Percentiles rank a stretch among this genome's conserved stretches.
phyloP scores from a whole-genome alignment of 92 coral and sea anemone genomes.

The Epizoanthus fatuus region DNA sequence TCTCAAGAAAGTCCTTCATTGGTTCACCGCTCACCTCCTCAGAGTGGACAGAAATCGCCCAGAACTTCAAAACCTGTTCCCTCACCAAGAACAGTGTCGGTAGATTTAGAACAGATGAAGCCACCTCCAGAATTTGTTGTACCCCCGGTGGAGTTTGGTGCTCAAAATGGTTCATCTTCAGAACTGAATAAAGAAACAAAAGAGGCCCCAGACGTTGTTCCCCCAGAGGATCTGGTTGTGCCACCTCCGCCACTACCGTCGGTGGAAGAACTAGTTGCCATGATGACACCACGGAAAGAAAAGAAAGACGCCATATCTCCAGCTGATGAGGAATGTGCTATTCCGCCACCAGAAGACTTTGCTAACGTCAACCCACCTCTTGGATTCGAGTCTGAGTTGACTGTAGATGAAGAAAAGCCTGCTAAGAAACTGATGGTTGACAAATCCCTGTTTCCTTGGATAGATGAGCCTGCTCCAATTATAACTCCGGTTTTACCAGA shows the following conservation, averaged over 20 bases:
- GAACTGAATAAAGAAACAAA: neutral
- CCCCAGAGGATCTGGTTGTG: slow-evolving; percentile 8
- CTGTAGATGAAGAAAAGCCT: slow-evolving; percentile 19
- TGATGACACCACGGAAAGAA: slow-evolving; percentile 35
- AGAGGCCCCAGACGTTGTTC: neutral
- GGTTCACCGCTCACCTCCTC: slow-evolving; percentile 9
- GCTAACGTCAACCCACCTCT: slow-evolving; percentile 48
- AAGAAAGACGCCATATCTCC: slow-evolving; percentile 16
- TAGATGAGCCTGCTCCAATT: slow-evolving; percentile 65
- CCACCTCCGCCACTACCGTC: slow-evolving; percentile 29
- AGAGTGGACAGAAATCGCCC: neutral
- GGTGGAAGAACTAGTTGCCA: slow-evolving; percentile 42
- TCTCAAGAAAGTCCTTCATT: slow-evolving; percentile 36
- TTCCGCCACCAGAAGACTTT: slow-evolving; percentile 90
- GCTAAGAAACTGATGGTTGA: slow-evolving; percentile 69
- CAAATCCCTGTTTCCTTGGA: slow-evolving; percentile 77
- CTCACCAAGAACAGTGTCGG: slow-evolving; percentile 7
- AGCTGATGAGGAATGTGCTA: slow-evolving; percentile 59
- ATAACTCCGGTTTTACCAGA: slow-evolving; percentile 30
- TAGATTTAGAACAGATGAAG: neutral
- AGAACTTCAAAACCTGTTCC: slow-evolving; percentile 1
- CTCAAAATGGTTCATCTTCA: slow-evolving; percentile 3
- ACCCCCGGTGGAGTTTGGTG: slow-evolving; percentile 19
- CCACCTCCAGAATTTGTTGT: slow-evolving; percentile 31
- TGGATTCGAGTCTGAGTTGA: slow-evolving; percentile 33